A percentile compares a stretch with the other conserved stretches of the same genome.
Evolutionary conservation across 2,888 invertebrate species (phyloP).

Genomic region (Nebria salina): DNA sequence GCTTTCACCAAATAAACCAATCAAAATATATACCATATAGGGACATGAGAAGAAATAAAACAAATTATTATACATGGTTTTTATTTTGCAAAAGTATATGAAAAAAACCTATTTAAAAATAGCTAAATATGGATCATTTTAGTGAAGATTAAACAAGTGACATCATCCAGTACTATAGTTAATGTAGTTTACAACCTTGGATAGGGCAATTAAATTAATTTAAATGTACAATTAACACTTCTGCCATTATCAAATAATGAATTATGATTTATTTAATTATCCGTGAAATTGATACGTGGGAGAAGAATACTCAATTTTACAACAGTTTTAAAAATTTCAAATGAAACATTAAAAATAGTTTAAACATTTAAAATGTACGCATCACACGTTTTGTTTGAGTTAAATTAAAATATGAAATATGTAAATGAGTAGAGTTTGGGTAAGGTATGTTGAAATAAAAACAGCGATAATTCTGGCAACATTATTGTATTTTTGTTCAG

Average conservation of each 20-base stretch:
- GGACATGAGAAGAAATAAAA: too few species aligned
- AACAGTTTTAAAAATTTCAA: too few species aligned
- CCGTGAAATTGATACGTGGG: neutral
- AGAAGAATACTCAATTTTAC: neutral
- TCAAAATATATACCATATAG: too few species aligned
- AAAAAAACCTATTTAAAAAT: neutral
- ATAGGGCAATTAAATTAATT: neutral
- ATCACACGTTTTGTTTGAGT: neutral
- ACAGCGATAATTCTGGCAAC: conserved; percentile 68
- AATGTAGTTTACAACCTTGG: neutral
- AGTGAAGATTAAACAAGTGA: neutral
- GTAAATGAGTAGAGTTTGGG: neutral
- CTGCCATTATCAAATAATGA: neutral
- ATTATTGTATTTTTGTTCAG: conserved; percentile 73
- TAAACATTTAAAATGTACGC: too few species aligned
- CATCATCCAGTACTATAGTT: neutral
- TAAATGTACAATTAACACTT: neutral
- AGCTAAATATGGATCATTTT: neutral
- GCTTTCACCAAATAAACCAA: neutral
- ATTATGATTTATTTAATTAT: conserved; percentile 1
- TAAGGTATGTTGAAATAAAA: neutral
- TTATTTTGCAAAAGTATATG: neutral
- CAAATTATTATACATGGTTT: too few species aligned
- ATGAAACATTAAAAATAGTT: too few species aligned
- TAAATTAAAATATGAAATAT: neutral